Base-by-base conservation (phyloP, 1,140 invertebrate species). In the Heliothis subflexa region DNA sequence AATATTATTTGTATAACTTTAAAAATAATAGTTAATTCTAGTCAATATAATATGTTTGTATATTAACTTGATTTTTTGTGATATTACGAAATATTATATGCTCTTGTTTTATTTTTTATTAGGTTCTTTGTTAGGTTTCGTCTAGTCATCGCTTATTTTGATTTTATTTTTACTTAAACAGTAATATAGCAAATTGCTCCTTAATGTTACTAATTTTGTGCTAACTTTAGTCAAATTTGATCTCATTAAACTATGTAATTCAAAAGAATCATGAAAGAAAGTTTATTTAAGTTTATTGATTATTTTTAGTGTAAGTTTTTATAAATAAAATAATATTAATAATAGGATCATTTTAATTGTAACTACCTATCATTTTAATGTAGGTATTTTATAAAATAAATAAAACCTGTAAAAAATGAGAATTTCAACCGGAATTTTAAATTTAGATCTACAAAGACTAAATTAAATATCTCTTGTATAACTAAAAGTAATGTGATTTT, bases 291-390 rank as follows among this genome's bases (percentile, higher is more conserved):
- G 10, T 57, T 45, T 18, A 10, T 1, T 18, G 40, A 49, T 66
- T n/a, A 11, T 66, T 47, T 66, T 47, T n/a, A 47, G 10, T 21
- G 62, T 66, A 66, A 64, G 61, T 47, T 66, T 66, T 66, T 66
- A 66, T 66, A 66, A 47, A 66, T 59, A 62, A 66, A 16, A 47
- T 47, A 47, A 66, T 21, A 16, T 18, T 45, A 21, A 28, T 18
- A 66, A 66, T 47, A 66, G 62, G 40, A 66, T 18, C 12, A 40
- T 66, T 66, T 66, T 40, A 4, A 40, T 40, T 40, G 16, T 62
- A 40, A 16, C 21, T 25, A 25, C 21, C 21, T 25, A 25, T 40
- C 40, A 14, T 64, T 47, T 18, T 47, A 18, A 12, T 11, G 11
- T 47, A 49, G 3, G 13, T 47, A 66, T 40, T 66, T 64, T 64